These are phyloP conservation scores for Sepioteuthis lessoniana DNA, from an alignment of 2,888 invertebrate species.

Conservation along the genomic window DNA sequence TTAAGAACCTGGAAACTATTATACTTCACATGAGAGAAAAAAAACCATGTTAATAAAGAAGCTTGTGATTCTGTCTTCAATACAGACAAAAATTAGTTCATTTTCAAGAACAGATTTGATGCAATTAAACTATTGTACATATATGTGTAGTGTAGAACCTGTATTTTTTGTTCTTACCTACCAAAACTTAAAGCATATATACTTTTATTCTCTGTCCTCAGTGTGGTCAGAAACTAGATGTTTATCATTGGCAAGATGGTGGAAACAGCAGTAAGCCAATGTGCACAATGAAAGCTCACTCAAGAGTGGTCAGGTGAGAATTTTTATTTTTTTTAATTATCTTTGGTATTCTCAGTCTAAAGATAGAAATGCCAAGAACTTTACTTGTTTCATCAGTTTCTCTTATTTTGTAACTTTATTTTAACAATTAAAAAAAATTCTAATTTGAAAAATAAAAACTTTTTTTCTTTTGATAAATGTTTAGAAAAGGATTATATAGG, in stretches of 20 bases:
- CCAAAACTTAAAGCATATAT: background rate
- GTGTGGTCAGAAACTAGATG: slow-evolving; percentile 83
- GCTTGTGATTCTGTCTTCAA: too few species aligned
- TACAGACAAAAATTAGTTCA: too few species aligned
- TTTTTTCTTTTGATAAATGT: too few species aligned
- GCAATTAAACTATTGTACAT: too few species aligned
- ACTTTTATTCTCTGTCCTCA: background rate
- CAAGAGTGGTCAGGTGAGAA: slow-evolving; percentile 73
- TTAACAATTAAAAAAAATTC: background rate
- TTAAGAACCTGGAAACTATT: too few species aligned
- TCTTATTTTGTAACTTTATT: background rate
- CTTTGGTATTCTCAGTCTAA: background rate
- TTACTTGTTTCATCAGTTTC: background rate
- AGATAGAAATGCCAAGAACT: background rate
- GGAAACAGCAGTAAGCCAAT: slow-evolving; percentile 61
- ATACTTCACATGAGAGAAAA: too few species aligned
- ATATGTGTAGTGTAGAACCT: too few species aligned
- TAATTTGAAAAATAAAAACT: too few species aligned
- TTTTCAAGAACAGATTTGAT: too few species aligned
- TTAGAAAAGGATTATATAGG: too few species aligned
- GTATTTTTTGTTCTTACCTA: too few species aligned
- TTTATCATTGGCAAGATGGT: slow-evolving; percentile 82
- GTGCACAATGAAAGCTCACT: slow-evolving; percentile 73
- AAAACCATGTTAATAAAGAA: too few species aligned
- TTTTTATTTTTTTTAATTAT: background rate